Conservation (phyloP, 2,797 vertebrate genomes). For the Pseudotriccus pelzelni region DNA sequence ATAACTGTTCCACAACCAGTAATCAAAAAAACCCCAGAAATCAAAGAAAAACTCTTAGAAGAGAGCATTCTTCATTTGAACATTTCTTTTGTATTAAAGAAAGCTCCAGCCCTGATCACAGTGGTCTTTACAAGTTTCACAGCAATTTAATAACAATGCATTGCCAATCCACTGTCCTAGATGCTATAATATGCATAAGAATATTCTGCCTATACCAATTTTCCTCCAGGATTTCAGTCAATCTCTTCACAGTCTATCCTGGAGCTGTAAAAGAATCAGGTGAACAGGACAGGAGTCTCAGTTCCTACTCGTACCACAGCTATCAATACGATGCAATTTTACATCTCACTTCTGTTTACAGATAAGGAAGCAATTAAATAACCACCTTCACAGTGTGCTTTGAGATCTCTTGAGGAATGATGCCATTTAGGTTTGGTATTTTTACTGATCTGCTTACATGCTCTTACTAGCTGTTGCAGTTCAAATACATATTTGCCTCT, state of each 20-base stretch:
- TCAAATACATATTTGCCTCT: not conserved
- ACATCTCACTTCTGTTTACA: not conserved
- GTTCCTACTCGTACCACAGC: not conserved
- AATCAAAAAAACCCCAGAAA: not conserved
- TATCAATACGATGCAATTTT: not conserved
- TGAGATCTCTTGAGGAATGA: not conserved
- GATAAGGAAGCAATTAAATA: not conserved
- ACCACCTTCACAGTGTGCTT: not conserved
- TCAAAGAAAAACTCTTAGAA: not conserved
- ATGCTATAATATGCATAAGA: not conserved
- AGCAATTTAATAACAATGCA: not conserved
- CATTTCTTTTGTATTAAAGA: not conserved
- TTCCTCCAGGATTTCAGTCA: not conserved
- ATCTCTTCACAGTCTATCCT: not conserved
- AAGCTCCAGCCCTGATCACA: not conserved
- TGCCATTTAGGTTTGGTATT: not conserved
- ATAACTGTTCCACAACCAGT: not conserved
- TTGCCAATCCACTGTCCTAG: not conserved
- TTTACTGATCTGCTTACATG: not conserved
- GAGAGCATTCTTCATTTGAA: not conserved
- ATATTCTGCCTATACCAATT: not conserved
- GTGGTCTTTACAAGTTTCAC: not conserved
- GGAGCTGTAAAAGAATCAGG: not conserved
- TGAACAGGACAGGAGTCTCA: fast-evolving
- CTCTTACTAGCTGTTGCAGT: not conserved